These are phyloP conservation scores for Tribolium madens DNA, from an alignment of 1,140 invertebrate genomes.

Conservation along the genomic window DNA sequence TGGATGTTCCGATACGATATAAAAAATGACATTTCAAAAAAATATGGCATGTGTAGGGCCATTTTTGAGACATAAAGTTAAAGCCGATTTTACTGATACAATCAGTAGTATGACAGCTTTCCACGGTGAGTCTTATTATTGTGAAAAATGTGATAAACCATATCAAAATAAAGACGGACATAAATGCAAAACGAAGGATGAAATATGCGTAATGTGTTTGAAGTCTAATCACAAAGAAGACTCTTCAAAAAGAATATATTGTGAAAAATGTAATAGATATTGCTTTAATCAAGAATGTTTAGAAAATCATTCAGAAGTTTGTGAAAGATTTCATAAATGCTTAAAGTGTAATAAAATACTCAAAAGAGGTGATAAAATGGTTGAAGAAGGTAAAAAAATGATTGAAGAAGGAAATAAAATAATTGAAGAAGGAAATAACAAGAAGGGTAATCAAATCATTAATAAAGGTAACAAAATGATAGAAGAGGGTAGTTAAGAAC, in stretches of 20 bases:
- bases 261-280: background rate
- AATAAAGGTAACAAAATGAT: constrained; percentile 39
- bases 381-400: constrained; percentile 28
- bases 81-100: too few species aligned
- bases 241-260: constrained; percentile 4
- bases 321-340: constrained; percentile 30
- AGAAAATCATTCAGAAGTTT: constrained; percentile 11
- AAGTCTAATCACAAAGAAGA: constrained; percentile 12
- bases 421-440: constrained; percentile 16
- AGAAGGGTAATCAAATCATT: background rate
- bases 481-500: constrained; percentile 40
- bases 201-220: background rate
- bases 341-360: constrained; percentile 24
- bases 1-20: constrained; percentile 32
- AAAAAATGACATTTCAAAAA: constrained; percentile 42
- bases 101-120: constrained; percentile 22
- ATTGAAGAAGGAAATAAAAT: constrained; percentile 24
- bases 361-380: constrained; percentile 26
- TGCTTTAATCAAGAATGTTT: background rate
- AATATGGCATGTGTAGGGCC: constrained; percentile 41
- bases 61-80: too few species aligned
- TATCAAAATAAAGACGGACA: constrained; percentile 3
- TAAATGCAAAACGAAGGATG: background rate
- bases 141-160: constrained; percentile 15
- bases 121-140: constrained; percentile 4